A percentile compares a stretch with the other conserved stretches of the same genome.
phyloP scores from a whole-genome alignment of 2,888 invertebrate genomes.

The Hymenopus coronatus region DNA sequence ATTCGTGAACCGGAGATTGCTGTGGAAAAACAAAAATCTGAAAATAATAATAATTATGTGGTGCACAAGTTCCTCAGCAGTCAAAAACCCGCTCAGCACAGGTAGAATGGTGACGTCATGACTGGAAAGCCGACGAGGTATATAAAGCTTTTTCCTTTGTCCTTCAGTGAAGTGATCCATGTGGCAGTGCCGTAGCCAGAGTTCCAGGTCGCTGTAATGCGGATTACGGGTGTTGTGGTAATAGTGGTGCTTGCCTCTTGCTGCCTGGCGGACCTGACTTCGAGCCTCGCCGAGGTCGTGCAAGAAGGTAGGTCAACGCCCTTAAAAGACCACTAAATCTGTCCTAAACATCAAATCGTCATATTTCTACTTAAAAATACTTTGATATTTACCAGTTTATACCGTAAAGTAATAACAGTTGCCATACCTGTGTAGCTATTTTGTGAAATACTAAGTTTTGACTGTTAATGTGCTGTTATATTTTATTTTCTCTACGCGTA shows the following conservation, averaged over 20 bases:
- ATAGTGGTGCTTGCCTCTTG: background rate
- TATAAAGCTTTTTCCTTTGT: background rate
- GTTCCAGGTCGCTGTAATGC: background rate
- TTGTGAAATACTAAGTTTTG: no score
- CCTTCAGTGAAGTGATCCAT: background rate
- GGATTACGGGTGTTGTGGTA: background rate
- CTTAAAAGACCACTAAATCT: no score
- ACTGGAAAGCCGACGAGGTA: background rate
- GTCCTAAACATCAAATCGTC: no score
- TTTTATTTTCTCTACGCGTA: no score
- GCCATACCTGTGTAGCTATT: no score
- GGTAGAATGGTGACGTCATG: background rate
- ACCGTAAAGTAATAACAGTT: no score
- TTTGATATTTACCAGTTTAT: no score
- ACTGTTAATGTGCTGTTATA: no score
- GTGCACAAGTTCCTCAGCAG: background rate
- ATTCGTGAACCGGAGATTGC: background rate
- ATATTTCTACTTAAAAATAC: no score
- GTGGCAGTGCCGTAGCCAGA: background rate
- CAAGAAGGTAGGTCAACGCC: background rate
- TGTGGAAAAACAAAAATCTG: no score
- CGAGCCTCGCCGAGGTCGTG: background rate
- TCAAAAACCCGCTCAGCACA: background rate
- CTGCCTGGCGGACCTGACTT: background rate
- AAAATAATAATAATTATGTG: background rate